These are phyloP conservation scores for Anaspis maculata DNA, from an alignment of 2,888 invertebrate species.

Conservation along the genomic window DNA sequence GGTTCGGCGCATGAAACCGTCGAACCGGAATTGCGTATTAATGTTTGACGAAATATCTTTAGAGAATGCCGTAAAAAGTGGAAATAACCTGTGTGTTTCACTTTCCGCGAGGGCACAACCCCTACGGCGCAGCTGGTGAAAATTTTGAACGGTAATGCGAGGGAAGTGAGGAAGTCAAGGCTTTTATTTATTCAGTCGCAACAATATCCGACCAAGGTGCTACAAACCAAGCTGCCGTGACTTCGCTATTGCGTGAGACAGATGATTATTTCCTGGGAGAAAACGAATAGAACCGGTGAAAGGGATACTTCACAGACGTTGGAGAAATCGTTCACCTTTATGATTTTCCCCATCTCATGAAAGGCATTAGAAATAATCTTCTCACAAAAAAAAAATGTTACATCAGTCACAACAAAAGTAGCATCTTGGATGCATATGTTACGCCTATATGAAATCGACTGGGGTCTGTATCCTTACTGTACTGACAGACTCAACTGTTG, in stretches of 20 bases:
- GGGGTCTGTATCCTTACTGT: too few relatives aligned
- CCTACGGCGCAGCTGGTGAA: constrained; percentile 11
- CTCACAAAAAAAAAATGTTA: too few relatives aligned
- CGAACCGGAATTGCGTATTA: constrained; percentile 3
- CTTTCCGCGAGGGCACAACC: constrained; percentile 17
- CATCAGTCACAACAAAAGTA: too few relatives aligned
- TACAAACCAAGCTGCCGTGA: constrained; percentile 21
- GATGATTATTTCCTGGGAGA: constrained; percentile 7
- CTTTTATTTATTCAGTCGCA: constrained; percentile 21
- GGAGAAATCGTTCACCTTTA: constrained; percentile 18
- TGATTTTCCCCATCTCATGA: constrained; percentile 18
- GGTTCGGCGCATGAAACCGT: constrained; percentile 9
- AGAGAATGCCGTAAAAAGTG: constrained; percentile 15
- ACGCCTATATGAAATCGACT: background rate
- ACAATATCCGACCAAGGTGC: constrained; percentile 26
- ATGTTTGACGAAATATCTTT: constrained; percentile 22
- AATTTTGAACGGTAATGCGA: too few relatives aligned
- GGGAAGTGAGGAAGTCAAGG: constrained; percentile 15
- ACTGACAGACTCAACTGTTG: too few relatives aligned
- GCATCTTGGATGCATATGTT: background rate
- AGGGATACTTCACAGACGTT: constrained; percentile 13
- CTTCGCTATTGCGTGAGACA: constrained; percentile 13
- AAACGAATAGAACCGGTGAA: constrained; percentile 6
- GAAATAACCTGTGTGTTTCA: constrained; percentile 21
- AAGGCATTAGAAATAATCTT: constrained; percentile 17